Evolutionary conservation across 2,888 invertebrate species (phyloP).

Genomic region (Oxyteleia sp.): DNA sequence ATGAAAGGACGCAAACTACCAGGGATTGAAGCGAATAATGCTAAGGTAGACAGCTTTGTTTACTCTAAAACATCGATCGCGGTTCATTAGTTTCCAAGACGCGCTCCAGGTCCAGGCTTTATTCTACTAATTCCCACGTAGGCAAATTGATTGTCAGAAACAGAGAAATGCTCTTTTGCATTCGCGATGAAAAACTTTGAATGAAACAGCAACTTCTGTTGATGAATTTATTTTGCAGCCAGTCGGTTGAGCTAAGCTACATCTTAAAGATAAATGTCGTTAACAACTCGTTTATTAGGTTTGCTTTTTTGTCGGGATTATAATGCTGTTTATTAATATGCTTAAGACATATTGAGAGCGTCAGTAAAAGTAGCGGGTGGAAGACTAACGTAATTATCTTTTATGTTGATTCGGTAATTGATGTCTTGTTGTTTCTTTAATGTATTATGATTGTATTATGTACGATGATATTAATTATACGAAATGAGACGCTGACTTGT

Average conservation of each 20-base stretch:
- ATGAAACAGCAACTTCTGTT: neutral
- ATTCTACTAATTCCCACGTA: constrained; percentile 10
- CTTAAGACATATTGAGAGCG: neutral
- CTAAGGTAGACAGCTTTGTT: constrained; percentile 6
- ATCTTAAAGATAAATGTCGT: neutral
- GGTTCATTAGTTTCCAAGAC: constrained; percentile 25
- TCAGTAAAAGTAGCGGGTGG: neutral
- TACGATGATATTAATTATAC: neutral
- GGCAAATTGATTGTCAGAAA: constrained; percentile 30
- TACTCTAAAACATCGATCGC: constrained; percentile 33
- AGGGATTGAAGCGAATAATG: constrained; percentile 11
- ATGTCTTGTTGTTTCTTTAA: neutral
- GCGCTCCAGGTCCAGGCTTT: neutral
- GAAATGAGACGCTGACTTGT: constrained; percentile 79
- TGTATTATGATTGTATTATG: neutral
- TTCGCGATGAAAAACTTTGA: neutral
- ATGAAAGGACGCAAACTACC: constrained; percentile 19
- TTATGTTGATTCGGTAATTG: too few species aligned
- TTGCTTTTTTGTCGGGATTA: too few species aligned
- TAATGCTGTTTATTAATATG: too few species aligned
- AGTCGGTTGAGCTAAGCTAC: neutral
- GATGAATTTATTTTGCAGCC: neutral
- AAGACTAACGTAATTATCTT: too few species aligned
- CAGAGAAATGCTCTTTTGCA: constrained; percentile 8
- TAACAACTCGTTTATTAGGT: neutral